Conservation (phyloP, 1,140 invertebrate species). For the Nasonia vitripennis region DNA sequence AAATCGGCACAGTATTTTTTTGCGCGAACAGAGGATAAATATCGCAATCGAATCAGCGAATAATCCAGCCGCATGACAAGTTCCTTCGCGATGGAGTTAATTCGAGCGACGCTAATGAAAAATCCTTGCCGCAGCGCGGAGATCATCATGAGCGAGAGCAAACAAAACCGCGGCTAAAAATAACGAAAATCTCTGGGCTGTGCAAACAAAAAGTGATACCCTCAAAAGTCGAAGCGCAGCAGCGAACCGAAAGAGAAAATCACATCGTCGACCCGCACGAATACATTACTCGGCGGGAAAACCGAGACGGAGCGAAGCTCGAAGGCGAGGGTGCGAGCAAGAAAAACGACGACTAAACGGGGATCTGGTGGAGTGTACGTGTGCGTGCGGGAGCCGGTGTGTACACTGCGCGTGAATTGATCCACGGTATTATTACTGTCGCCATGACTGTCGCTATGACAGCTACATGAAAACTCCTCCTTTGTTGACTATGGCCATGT, state of each 20-base stretch:
- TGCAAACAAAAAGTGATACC: neutral
- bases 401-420: too few species aligned
- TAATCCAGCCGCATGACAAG: neutral
- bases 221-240: neutral
- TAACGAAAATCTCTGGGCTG: neutral
- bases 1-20: too few species aligned
- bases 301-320: neutral
- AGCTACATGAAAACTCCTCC: too few species aligned
- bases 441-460: too few species aligned
- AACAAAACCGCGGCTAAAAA: neutral
- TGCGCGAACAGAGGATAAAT: too few species aligned
- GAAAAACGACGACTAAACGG: slow-evolving; percentile 32
- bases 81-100: too few species aligned
- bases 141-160: neutral
- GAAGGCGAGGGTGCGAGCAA: slow-evolving; percentile 41
- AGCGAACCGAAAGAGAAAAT: neutral
- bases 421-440: too few species aligned
- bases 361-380: neutral
- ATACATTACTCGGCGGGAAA: neutral
- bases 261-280: neutral
- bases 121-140: neutral
- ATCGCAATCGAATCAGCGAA: neutral
- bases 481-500: too few species aligned
- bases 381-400: neutral
- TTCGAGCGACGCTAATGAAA: neutral